A percentile compares a stretch with the other conserved stretches of the same genome.
These are phyloP conservation scores for Lasius platythorax DNA, from an alignment of 2,888 invertebrate genomes.

Conservation along the genomic window DNA sequence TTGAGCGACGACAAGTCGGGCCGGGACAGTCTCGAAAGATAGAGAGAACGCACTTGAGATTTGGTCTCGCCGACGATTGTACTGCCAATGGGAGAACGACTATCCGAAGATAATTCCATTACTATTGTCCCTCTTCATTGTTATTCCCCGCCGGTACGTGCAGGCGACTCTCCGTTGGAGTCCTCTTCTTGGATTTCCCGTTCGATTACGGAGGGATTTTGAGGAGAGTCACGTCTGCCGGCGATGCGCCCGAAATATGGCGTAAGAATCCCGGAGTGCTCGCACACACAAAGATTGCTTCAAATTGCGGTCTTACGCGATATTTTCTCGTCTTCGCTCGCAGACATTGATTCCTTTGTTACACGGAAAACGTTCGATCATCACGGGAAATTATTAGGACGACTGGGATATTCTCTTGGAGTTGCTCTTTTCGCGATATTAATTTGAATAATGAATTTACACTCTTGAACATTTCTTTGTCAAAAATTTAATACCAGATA, in stretches of 20 bases:
- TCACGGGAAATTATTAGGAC: conserved; percentile 5
- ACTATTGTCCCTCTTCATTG: conserved; percentile 65
- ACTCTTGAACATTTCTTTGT: neutral
- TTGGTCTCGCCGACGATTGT: conserved; percentile 51
- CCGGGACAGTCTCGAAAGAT: conserved; percentile 15
- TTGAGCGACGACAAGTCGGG: conserved; percentile 23
- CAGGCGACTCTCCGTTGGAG: conserved; percentile 31
- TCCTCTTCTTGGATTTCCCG: conserved; percentile 54
- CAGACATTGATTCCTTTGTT: neutral
- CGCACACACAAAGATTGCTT: conserved; percentile 30
- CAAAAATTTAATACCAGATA: neutral
- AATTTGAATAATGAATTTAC: conserved; percentile 21
- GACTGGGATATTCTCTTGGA: neutral
- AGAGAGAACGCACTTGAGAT: conserved; percentile 23
- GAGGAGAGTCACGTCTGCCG: conserved; percentile 47
- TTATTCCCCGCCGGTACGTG: conserved; percentile 59
- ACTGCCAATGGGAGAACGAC: conserved; percentile 54
- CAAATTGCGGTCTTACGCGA: conserved; percentile 39
- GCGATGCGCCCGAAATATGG: conserved; percentile 48
- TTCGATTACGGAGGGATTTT: conserved; percentile 58
- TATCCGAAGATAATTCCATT: conserved; percentile 63
- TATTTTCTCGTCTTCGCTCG: conserved; percentile 7
- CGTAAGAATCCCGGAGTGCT: conserved; percentile 29
- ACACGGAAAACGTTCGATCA: conserved; percentile 6
- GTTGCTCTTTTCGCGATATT: neutral